Evolutionary conservation across 2,797 vertebrate genomes (phyloP), one percentile per base, ranked within the genome.

Genomic region (Crocodylus rhombifer): DNA sequence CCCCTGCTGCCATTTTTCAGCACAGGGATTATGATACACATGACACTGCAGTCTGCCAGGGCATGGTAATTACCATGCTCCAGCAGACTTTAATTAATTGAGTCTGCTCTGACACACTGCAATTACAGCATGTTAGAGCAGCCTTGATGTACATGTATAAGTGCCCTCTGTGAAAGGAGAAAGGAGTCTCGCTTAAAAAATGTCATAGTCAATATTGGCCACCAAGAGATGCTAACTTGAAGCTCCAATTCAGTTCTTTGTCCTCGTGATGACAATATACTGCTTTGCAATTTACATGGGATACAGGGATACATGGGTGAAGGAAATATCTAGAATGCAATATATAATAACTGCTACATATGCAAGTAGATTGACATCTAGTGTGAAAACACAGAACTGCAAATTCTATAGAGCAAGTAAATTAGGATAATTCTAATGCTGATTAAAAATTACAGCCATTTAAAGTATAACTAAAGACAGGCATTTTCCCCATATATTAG

Each of bases 321-420:
- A 90, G 94, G 95, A 97, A 97, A 9, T 90, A 93, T 97, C 96
- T 95, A 97, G 96, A 97, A 97, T 81, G 75, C 42, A 92, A 87
- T 1, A 69, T 7, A 30, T 1, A 86, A 64, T 62, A 80, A 15
- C n/a, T 84, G 83, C 64, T 71, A 89, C 79, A 60, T 17, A 86
- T 25, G 95, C 95, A 96, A 83, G 92, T 36, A 97, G 94, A 96
- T 94, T 92, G 97, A 97, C 97, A 97, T 90, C 97, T 98, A 98
- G 97, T 96, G 97, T 91, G 61, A 86, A 90, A 96, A 93, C 12
- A 77, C 9, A 91, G 96, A 97, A 97, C 88, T 97, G 91, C 96
- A 96, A n/a, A 79, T 73, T 33, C 58, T 51, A 55, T 20, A 69
- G 28, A 63, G 28, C 28, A 12, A 30, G 64, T n/a, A 57, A 84